A percentile compares a stretch with the other conserved stretches of the same genome.
These are phyloP conservation scores for Agriopis marginaria DNA, from an alignment of 2,888 invertebrate species.

Conservation along the genomic window DNA sequence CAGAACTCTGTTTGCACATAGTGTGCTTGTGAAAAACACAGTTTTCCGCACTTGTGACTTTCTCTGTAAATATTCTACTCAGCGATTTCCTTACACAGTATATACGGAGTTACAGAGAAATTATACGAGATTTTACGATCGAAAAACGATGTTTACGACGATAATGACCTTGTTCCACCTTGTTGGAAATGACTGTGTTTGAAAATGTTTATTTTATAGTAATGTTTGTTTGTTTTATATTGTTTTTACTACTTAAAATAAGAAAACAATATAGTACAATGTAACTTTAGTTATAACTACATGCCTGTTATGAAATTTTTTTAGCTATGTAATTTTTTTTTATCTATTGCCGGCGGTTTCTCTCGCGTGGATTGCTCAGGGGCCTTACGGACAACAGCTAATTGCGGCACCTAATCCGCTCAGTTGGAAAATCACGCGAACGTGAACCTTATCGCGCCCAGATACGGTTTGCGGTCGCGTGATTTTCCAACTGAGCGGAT, in stretches of 20 bases:
- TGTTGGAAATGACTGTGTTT: slow-evolving; percentile 16
- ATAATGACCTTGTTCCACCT: slow-evolving; percentile 20
- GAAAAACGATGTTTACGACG: slow-evolving; percentile 24
- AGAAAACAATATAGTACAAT: background rate
- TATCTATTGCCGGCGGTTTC: too few species aligned
- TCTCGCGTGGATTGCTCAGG: too few species aligned
- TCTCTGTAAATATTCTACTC: background rate
- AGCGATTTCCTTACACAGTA: slow-evolving; percentile 5
- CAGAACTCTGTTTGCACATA: too few species aligned
- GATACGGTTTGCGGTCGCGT: too few species aligned
- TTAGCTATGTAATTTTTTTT: too few species aligned
- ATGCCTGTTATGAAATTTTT: background rate
- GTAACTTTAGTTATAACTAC: background rate
- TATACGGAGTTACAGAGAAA: slow-evolving; percentile 19
- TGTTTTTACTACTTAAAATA: slow-evolving; percentile 2
- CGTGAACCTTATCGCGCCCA: too few species aligned
- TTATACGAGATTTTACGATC: slow-evolving; percentile 29
- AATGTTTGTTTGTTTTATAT: slow-evolving; percentile 4
- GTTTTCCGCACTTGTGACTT: background rate
- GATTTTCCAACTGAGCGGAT: too few species aligned
- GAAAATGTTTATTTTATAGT: slow-evolving; percentile 7
- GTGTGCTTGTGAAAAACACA: background rate
- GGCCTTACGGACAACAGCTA: too few species aligned
- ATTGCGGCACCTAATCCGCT: too few species aligned
- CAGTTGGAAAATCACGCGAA: too few species aligned